Base-by-base conservation (phyloP, 2,113 vertebrate genomes). In the Mugil cephalus region DNA sequence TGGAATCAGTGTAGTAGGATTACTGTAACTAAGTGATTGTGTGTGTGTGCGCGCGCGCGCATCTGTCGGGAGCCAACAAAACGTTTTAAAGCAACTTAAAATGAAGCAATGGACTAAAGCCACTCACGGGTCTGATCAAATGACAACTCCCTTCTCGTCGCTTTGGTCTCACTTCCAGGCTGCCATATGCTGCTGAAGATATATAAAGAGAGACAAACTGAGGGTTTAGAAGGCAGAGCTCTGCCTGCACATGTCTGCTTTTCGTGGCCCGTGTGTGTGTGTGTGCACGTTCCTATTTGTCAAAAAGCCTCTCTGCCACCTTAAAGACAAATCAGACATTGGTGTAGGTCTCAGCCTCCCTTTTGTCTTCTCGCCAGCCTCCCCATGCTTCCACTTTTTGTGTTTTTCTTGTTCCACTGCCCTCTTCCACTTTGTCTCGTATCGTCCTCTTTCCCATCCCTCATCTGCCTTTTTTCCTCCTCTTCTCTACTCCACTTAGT, bases 401-500 rank as follows among this genome's bases (percentile, higher is more conserved):
- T 12, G 0, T 40, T 77, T 42, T 61, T 74, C 45, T 61, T 71
- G 65, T 65, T 76, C 48, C 39, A 50, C 30, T 34, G 1, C 48
- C 42, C 50, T 73, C 73, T 69, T 72, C 38, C 77, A 78, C 82
- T 69, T 76, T 60, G 55, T 82, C 67, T 63, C 61, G 45, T 18
- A 13, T 48, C 52, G 56, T 64, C 71, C 53, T 68, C 65, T 36
- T 14, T 19, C 52, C 47, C 52, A 38, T 63, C 34, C 9, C 0
- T 47, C 55, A 54, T 36, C 50, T 55, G 2, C 61, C 35, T 70
- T 60, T 52, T 61, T 38, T 14, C 4, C 10, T 34, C 19, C 38
- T 52, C 36, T 17, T 6, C 40, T 30, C 40, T 38, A 30, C 13
- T 59, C 45, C 40, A 17, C 10, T 24, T 10, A 12, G 35, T 47